Percentiles rank a stretch among this genome's conserved stretches.
These are phyloP conservation scores for Plemyria rubiginata DNA, from an alignment of 2,888 invertebrate species.

Conservation along the genomic window DNA sequence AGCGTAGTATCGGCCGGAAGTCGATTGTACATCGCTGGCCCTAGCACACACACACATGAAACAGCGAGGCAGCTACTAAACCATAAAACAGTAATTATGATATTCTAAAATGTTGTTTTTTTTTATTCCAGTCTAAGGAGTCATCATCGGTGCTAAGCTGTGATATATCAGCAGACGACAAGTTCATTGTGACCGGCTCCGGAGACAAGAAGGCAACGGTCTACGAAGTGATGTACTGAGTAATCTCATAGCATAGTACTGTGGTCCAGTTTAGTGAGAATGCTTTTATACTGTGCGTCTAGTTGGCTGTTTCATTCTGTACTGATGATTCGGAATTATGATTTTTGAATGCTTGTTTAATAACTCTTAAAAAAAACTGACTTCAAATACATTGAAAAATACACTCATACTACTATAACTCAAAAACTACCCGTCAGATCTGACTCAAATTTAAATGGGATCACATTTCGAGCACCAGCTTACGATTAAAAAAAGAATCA, in stretches of 20 bases:
- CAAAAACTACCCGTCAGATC: too few relatives aligned
- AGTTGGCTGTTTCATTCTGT: slow-evolving; percentile 45
- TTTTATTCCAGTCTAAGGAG: slow-evolving; percentile 91
- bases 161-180: slow-evolving; percentile 99
- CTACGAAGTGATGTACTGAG: slow-evolving; percentile 96
- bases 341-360: too few relatives aligned
- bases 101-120: slow-evolving; percentile 53
- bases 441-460: too few relatives aligned
- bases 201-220: slow-evolving; percentile 99
- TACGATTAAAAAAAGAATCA: too few relatives aligned
- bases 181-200: slow-evolving; percentile 98
- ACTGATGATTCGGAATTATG: not conserved
- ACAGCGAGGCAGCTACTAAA: not conserved
- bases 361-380: too few relatives aligned
- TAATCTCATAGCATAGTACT: slow-evolving; percentile 56
- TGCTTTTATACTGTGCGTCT: slow-evolving; percentile 46
- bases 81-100: not conserved
- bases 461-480: too few relatives aligned
- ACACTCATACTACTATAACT: too few relatives aligned
- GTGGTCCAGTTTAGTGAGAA: slow-evolving; percentile 50
- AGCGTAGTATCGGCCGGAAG: too few relatives aligned
- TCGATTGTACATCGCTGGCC: too few relatives aligned
- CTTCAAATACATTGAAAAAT: too few relatives aligned
- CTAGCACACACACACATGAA: too few relatives aligned
- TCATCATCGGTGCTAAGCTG: slow-evolving; percentile 98